These are phyloP conservation scores for Sebastes alutus DNA, from an alignment of 2,797 vertebrate species.

Conservation along the genomic window DNA sequence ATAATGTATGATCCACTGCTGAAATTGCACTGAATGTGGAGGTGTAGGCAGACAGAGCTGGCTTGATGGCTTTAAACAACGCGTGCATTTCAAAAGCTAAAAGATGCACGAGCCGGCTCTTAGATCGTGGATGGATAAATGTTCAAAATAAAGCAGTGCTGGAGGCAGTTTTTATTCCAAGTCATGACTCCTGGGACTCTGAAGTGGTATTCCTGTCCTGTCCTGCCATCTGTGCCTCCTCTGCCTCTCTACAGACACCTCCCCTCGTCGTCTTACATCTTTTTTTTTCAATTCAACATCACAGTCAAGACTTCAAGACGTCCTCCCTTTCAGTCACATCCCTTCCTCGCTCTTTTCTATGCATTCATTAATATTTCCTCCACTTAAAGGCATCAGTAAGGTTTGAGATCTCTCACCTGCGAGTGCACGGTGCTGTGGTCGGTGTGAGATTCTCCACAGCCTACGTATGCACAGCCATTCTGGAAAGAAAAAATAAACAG, in stretches of 20 bases:
- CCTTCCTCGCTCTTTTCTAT: neutral
- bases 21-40: slow-evolving; percentile 53
- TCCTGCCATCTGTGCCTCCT: slow-evolving; percentile 26
- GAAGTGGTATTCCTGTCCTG: slow-evolving; percentile 32
- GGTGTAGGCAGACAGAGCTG: slow-evolving; percentile 27
- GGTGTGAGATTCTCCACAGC: slow-evolving; percentile 95
- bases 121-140: slow-evolving; percentile 10
- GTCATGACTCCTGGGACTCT: slow-evolving; percentile 24
- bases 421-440: slow-evolving; percentile 99
- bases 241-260: slow-evolving; percentile 3
- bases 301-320: neutral
- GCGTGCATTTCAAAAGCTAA: slow-evolving; percentile 30
- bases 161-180: slow-evolving; percentile 31
- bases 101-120: slow-evolving; percentile 35
- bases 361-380: neutral
- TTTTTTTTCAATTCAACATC: slow-evolving; percentile 8
- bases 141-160: slow-evolving; percentile 41
- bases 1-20: slow-evolving; percentile 74
- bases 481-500: slow-evolving; percentile 67
- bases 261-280: neutral
- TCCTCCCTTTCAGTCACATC: neutral
- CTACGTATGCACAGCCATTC: slow-evolving; percentile 95
- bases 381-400: neutral
- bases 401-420: slow-evolving; percentile 84
- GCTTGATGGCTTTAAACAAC: slow-evolving; percentile 42